Evolutionary conservation across 2,113 vertebrate genomes (phyloP).

Genomic region (Colinus virginianus): DNA sequence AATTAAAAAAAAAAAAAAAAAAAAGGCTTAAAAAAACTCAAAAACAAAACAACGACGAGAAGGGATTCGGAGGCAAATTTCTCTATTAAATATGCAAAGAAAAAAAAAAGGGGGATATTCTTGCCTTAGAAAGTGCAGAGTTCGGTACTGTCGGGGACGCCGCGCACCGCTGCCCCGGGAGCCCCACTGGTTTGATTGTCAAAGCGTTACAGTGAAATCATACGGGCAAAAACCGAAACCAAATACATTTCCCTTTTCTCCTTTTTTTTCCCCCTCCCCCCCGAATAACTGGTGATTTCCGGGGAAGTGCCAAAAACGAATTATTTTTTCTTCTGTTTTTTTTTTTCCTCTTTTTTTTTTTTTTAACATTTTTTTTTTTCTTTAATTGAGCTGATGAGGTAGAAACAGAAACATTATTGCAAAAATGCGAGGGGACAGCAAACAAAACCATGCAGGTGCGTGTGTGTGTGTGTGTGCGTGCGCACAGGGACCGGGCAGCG

Average conservation of each 20-base stretch:
- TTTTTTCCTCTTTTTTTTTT: not conserved
- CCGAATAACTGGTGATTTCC: slow-evolving; percentile 68
- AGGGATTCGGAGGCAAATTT: not conserved
- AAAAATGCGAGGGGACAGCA: slow-evolving; percentile 68
- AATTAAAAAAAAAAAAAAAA: not conserved
- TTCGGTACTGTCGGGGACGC: slow-evolving; percentile 31
- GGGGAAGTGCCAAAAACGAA: slow-evolving; percentile 56
- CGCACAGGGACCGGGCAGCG: not conserved
- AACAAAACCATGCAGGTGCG: slow-evolving; percentile 78
- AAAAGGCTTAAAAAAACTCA: not conserved
- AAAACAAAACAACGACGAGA: not conserved
- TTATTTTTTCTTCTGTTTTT: not conserved
- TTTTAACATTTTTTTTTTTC: not conserved
- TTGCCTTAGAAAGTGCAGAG: slow-evolving; percentile 87
- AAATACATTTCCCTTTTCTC: not conserved
- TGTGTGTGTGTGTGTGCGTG: slow-evolving; percentile 39
- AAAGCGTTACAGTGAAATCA: slow-evolving; percentile 84
- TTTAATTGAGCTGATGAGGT: slow-evolving; percentile 85
- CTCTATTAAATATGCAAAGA: slow-evolving; percentile 55
- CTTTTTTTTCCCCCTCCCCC: too few species aligned
- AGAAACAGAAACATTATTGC: slow-evolving; percentile 90
- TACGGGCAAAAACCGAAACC: slow-evolving; percentile 38
- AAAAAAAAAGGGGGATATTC: not conserved
- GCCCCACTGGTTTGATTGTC: slow-evolving; percentile 86
- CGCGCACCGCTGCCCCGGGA: not conserved